A percentile compares a stretch with the other conserved stretches of the same genome.
These are phyloP conservation scores for Heliconius melpomene DNA, from an alignment of 1,140 invertebrate species.

Conservation along the genomic window DNA sequence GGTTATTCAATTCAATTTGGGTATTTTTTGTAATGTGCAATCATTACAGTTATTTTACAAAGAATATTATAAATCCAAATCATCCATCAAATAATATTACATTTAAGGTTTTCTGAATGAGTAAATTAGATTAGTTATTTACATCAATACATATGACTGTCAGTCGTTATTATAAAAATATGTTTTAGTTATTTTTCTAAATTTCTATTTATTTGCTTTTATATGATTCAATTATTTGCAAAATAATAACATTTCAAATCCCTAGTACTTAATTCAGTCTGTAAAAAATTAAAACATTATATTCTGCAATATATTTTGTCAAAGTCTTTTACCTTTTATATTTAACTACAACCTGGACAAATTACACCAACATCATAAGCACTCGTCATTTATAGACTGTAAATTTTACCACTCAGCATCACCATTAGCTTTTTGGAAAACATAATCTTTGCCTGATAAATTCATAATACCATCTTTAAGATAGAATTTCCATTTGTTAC, in stretches of 20 bases:
- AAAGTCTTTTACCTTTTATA: constrained; percentile 20
- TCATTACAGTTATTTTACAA: no score
- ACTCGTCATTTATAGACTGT: constrained; percentile 23
- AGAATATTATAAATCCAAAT: no score
- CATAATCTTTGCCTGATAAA: constrained; percentile 97
- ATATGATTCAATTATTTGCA: constrained; percentile 4
- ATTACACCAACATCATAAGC: constrained; percentile 34
- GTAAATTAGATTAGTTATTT: no score
- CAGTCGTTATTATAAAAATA: neutral
- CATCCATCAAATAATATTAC: no score
- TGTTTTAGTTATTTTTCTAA: neutral
- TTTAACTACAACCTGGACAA: constrained; percentile 29
- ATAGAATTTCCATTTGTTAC: constrained; percentile 99
- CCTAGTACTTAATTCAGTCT: constrained; percentile 9
- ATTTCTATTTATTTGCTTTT: no score
- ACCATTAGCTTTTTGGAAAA: constrained; percentile 99
- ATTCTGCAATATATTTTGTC: constrained; percentile 21
- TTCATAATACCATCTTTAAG: constrained; percentile 99
- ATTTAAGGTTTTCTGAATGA: no score
- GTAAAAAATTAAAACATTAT: constrained; percentile 12
- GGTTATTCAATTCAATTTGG: no score
- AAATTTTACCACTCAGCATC: constrained; percentile 96
- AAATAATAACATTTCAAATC: constrained; percentile 9
- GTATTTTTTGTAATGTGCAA: no score
- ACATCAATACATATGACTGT: no score